Base-by-base conservation (phyloP, 2,797 vertebrate genomes). In the Nyctalus aviator region DNA sequence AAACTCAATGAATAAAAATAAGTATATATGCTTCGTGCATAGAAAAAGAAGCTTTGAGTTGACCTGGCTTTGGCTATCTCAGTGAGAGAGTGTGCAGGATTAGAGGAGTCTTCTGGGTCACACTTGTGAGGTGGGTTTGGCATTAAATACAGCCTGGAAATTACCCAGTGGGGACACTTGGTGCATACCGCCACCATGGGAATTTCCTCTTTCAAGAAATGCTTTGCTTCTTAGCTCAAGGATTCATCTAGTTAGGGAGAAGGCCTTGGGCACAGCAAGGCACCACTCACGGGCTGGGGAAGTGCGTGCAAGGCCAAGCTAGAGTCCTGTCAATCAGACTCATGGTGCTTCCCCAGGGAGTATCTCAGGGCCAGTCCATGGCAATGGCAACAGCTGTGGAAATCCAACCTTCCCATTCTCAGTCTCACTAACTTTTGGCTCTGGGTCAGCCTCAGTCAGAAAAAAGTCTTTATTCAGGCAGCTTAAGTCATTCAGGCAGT, bases 71-170 rank as follows among this genome's bases (percentile, higher is more conserved):
- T 71, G 41, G 73, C 27, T 23, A 92, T 44, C 59, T 37, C 1
- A 2, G 41, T 14, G n/a, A 87, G 9, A 5, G 32, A 46, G 12
- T 53, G 21, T 84, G 25, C 32, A 25, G 68, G 25, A 32, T 50
- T 72, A 6, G 32, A 68, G 57, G 44, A 12, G 66, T 50, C 15
- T 90, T 57, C 66, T 50, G 6, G 30, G 44, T 72, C 44, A 21
- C 6, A 5, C 48, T 87, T 90, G 30, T 77, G 78, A 84, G 17
- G 37, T 55, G 37, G 15, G 18, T 32, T 76, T 86, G 13, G 48
- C 78, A 75, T 84, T 78, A 92, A 59, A 57, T 7, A 69, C 8
- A 25, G 27, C 66, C 53, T 94, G 37, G 68, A 94, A 82, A 44
- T 75, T 13, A 81, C 27, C 30, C 50, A 55, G 1, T 37, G n/a